phyloP scores from a whole-genome alignment of 2,888 invertebrate genomes.

The Habrosyne pyritoides region DNA sequence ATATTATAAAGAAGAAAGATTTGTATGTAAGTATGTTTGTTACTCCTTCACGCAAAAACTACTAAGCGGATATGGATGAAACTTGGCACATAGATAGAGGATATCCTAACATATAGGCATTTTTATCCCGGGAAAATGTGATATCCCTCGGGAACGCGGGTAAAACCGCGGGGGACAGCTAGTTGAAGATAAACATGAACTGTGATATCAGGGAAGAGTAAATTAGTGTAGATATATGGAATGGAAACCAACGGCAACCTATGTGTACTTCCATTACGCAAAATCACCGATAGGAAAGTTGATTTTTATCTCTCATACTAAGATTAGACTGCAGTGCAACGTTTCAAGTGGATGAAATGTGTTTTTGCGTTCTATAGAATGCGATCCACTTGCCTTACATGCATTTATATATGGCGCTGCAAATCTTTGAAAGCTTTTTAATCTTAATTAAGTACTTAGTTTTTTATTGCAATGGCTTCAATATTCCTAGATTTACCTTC shows the following conservation, averaged over 20 bases:
- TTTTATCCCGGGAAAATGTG: too few species aligned
- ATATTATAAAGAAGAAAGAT: too few species aligned
- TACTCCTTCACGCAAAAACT: too few species aligned
- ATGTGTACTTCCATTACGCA: slow-evolving; percentile 10
- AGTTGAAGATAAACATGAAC: slow-evolving; percentile 11
- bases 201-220: neutral
- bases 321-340: slow-evolving; percentile 14
- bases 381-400: slow-evolving; percentile 7
- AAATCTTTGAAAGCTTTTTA: neutral
- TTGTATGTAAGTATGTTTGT: too few species aligned
- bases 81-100: too few species aligned
- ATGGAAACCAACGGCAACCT: slow-evolving; percentile 9
- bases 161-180: too few species aligned
- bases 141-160: too few species aligned
- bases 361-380: neutral
- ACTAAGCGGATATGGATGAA: too few species aligned
- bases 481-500: neutral
- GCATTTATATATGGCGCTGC: neutral
- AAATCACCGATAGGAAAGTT: slow-evolving; percentile 10
- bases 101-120: too few species aligned
- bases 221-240: slow-evolving; percentile 5
- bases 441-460: neutral
- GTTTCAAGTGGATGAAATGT: slow-evolving; percentile 10
- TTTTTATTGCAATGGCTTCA: neutral
- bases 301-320: slow-evolving; percentile 12